Base-by-base conservation (phyloP, 2,113 vertebrate species). In the Pygoscelis antarcticus region DNA sequence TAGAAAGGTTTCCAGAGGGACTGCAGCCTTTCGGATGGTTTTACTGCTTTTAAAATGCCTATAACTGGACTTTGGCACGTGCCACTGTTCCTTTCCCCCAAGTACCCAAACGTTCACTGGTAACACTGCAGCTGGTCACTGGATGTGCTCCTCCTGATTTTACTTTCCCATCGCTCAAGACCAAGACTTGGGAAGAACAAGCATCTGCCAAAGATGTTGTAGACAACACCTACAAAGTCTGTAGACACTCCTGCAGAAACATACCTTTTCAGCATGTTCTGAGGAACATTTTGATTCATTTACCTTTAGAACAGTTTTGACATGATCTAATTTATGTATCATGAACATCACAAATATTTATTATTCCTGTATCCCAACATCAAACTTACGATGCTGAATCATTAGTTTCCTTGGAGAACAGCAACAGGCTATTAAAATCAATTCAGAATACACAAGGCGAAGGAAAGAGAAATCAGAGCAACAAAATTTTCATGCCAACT, bases 261-360 rank as follows among this genome's bases (percentile, higher is more conserved):
- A 7, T 19, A 29, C 20, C 46, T 62, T 7, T 42, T 66, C 1
- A 0, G 26, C 27, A 0, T 1, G 14, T 30, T 62, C 34, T 27
- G 55, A 52, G n/a, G 34, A 57, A 29, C 9, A 3, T 19, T 34
- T 51, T 49, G 5, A 22, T 72, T 76, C 34, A 10, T 29, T 93
- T 74, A 68, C 30, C 26, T 60, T 86, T 34, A 44, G 22, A 81
- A 38, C 1, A 49, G 12, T 52, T 74, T 86, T 75, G 55, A 40
- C 11, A 6, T 36, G 7, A 57, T 66, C 90, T 90, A 75, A 54
- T 8, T 64, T 27, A 22, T 0, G 0, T 11, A 18, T 32, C 16
- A 8, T 7, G 34, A 64, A 46, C 77, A 71, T 86, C 38, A 55
- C 32, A 68, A 66, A 20, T 61, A 78, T 80, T 81, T 66, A 18